Evolutionary conservation across 2,113 vertebrate genomes (phyloP), one percentile per base, ranked within the genome.

Genomic region (Notarius quadriscutis): DNA sequence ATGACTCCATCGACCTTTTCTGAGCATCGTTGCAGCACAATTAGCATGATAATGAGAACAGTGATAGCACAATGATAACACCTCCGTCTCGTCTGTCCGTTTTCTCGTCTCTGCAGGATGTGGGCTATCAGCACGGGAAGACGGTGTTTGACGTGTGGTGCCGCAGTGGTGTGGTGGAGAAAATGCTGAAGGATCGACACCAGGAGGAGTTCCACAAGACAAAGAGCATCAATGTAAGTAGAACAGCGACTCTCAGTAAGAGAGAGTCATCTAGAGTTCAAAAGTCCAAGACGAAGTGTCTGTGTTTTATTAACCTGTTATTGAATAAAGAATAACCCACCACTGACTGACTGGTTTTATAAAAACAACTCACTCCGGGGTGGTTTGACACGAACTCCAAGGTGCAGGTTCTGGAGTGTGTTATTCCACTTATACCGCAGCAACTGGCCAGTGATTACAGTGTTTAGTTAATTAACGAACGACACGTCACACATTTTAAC

Each of bases 51-150:
- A 62, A 22, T 6, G 30, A 22, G 22, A 62, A 30, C n/a, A 30
- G n/a, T 57, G 41, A 41, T 41, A 41, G 41, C 41, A 41, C 41
- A 41, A 41, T 41, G 41, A 41, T 41, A 41, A 18, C n/a, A 83
- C 25, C 14, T 51, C 22, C 0, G 41, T 41, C 34, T 82, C 25
- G 48, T 57, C 48, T 22, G 22, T 77, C 55, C 65, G 2, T 34
- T 55, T 84, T 9, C 74, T 8, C 88, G 41, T 30, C 79, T 10
- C 30, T 89, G 57, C 77, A 99, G 98, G 97, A 98, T 62, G 97
- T 98, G 87, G 98, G 98, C 14, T 97, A 97, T 91, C 97, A 97
- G 89, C 97, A 99, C 0, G 97, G 97, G 4, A 96, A 96, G 90
- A 99, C 96, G 0, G 90, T 99, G 3, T 99, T 99, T 81, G 97